Conservation (phyloP, 2,888 invertebrate species). For the Calameuta idolon region DNA sequence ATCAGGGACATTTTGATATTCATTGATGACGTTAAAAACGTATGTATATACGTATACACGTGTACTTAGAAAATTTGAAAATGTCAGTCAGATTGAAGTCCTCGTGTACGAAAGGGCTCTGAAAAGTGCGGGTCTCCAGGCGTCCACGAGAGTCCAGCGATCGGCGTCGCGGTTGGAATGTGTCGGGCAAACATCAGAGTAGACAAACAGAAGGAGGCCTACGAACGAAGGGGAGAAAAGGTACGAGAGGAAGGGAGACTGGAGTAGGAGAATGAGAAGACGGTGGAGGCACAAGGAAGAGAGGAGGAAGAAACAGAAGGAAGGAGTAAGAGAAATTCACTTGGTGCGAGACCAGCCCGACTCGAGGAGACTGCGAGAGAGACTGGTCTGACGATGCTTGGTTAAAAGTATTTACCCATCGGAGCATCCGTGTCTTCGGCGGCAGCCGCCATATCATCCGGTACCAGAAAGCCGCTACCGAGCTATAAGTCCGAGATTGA, state of each 20-base stretch:
- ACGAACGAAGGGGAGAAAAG: slow-evolving; percentile 10
- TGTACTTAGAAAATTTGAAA: not conserved
- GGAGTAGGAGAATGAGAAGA: slow-evolving; percentile 34
- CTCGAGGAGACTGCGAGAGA: slow-evolving; percentile 17
- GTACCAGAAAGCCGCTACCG: slow-evolving; percentile 27
- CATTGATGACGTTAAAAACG: not conserved
- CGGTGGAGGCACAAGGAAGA: slow-evolving; percentile 13
- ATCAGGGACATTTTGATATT: not conserved
- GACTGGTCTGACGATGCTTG: slow-evolving; percentile 39
- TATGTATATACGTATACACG: not conserved
- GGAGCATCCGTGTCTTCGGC: slow-evolving; percentile 21
- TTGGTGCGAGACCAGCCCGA: slow-evolving; percentile 20
- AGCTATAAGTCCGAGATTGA: slow-evolving; percentile 10
- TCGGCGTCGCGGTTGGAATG: slow-evolving; percentile 43
- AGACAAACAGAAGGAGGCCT: slow-evolving; percentile 51
- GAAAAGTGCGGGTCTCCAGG: slow-evolving; percentile 1
- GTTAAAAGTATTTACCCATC: slow-evolving; percentile 53
- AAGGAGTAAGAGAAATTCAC: slow-evolving; percentile 5
- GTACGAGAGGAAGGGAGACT: slow-evolving; percentile 23
- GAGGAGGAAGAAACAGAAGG: slow-evolving; percentile 11
- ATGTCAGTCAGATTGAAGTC: not conserved
- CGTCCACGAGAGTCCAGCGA: not conserved
- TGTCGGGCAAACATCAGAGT: slow-evolving; percentile 55
- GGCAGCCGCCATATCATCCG: slow-evolving; percentile 36
- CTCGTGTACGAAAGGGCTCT: not conserved